Evolutionary conservation across 2,888 invertebrate genomes (phyloP).

Genomic region (Julus scanicus): DNA sequence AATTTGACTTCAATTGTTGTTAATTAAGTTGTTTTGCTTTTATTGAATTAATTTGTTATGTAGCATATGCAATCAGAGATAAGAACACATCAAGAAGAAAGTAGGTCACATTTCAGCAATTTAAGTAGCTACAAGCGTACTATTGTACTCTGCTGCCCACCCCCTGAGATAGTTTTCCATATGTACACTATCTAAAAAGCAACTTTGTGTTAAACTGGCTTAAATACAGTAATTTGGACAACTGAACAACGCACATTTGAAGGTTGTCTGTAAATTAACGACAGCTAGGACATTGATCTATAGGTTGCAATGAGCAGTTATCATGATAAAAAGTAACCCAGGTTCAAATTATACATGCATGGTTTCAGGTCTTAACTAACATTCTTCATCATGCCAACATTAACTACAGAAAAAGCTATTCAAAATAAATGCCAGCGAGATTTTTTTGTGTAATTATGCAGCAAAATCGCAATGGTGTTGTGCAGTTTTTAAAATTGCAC

Average conservation of each 20-base stretch:
- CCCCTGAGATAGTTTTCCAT: no score
- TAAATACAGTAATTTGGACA: no score
- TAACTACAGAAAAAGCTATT: neutral
- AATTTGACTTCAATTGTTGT: no score
- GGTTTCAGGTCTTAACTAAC: neutral
- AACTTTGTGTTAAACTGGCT: no score
- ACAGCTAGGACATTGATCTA: neutral
- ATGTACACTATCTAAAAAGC: no score
- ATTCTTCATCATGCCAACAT: neutral
- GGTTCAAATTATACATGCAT: neutral
- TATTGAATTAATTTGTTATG: no score
- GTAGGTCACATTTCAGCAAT: no score
- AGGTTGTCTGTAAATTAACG: neutral
- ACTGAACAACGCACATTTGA: neutral
- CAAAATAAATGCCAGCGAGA: conserved; percentile 9
- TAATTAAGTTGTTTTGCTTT: no score
- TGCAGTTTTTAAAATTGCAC: neutral
- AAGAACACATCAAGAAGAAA: no score
- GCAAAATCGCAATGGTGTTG: neutral
- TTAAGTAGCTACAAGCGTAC: no score
- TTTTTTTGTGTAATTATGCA: neutral
- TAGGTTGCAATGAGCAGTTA: neutral
- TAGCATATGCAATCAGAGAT: no score
- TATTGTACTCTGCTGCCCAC: no score
- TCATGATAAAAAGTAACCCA: neutral